Conservation (phyloP, 2,113 vertebrate genomes). For the Apodemus speciosus region DNA sequence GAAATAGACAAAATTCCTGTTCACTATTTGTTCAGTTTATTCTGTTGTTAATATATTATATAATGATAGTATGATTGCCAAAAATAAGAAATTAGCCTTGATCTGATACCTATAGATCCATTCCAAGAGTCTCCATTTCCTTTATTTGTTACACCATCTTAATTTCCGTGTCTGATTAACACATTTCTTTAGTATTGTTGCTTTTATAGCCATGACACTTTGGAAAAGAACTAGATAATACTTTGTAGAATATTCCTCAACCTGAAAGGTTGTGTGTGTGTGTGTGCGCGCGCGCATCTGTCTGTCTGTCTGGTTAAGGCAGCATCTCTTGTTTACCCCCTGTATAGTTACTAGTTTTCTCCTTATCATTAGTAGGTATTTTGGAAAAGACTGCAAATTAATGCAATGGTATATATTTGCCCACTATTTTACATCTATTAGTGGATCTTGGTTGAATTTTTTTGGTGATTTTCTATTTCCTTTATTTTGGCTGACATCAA, state of each 20-base stretch:
- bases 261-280: background rate
- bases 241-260: slow-evolving; percentile 25
- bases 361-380: slow-evolving; percentile 10
- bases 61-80: background rate
- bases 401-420: background rate
- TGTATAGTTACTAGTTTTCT: background rate
- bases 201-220: background rate
- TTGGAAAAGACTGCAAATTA: background rate
- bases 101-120: background rate
- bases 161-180: background rate
- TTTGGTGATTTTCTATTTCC: slow-evolving; percentile 15
- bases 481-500: background rate
- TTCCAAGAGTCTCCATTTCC: background rate
- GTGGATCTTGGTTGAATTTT: background rate
- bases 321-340: background rate
- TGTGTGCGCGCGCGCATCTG: background rate
- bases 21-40: background rate
- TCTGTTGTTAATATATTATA: background rate
- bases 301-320: background rate
- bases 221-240: background rate
- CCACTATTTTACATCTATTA: background rate
- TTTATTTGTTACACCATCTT: slow-evolving; percentile 29
- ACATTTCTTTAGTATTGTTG: background rate
- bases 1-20: background rate
- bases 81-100: slow-evolving; percentile 32